Evolutionary conservation across 2,888 invertebrate species (phyloP).

Genomic region (Belgica antarctica): DNA sequence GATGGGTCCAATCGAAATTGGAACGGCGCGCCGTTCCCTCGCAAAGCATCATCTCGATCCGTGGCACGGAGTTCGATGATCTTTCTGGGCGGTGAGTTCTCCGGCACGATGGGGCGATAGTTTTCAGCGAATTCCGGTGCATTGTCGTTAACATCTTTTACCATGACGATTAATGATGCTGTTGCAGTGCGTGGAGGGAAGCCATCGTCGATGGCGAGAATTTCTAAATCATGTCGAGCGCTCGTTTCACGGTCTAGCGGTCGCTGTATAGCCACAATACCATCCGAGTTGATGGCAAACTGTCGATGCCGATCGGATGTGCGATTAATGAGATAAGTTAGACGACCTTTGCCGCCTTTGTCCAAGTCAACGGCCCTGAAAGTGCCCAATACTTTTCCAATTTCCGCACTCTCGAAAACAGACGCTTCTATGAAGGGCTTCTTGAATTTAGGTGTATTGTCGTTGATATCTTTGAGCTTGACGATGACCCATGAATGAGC

Average conservation of each 20-base stretch:
- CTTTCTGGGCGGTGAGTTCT: constrained; percentile 57
- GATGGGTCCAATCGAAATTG: constrained; percentile 57
- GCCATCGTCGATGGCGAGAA: constrained; percentile 74
- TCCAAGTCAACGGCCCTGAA: constrained; percentile 78
- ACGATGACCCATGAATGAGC: constrained; percentile 67
- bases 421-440: constrained; percentile 64
- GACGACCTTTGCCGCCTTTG: constrained; percentile 69
- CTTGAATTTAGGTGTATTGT: constrained; percentile 60
- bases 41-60: constrained; percentile 55
- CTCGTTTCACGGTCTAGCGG: constrained; percentile 73
- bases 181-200: constrained; percentile 72
- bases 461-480: constrained; percentile 60
- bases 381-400: constrained; percentile 68
- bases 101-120: constrained; percentile 57
- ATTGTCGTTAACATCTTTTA: constrained; percentile 63
- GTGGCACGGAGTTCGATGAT: constrained; percentile 56
- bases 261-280: constrained; percentile 72
- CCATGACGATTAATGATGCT: constrained; percentile 70
- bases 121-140: constrained; percentile 55
- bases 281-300: constrained; percentile 72
- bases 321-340: constrained; percentile 69
- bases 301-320: constrained; percentile 71
- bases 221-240: constrained; percentile 73
- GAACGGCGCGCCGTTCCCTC: constrained; percentile 59
- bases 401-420: constrained; percentile 69